A percentile compares a stretch with the other conserved stretches of the same genome.
Conservation (phyloP, 2,113 vertebrate species). For the Silurus glanis region DNA sequence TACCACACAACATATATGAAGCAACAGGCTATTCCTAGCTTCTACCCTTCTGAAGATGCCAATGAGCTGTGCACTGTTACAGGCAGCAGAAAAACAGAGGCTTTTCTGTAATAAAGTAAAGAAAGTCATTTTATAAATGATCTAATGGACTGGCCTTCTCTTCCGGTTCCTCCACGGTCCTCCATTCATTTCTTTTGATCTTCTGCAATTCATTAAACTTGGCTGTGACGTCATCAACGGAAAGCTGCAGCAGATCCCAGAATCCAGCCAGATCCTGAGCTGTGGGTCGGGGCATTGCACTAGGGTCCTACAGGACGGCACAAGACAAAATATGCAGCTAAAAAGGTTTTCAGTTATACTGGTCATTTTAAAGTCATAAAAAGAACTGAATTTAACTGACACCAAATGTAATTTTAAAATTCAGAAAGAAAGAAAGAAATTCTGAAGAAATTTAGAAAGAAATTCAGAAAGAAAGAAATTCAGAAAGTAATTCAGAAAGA, state of each 20-base stretch:
- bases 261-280: conserved; percentile 98
- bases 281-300: conserved; percentile 96
- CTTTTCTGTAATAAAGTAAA: neutral
- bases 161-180: conserved; percentile 84
- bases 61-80: neutral
- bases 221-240: conserved; percentile 96
- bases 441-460: too few species aligned
- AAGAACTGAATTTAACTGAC: neutral
- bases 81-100: neutral
- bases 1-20: neutral
- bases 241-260: conserved; percentile 98
- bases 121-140: neutral
- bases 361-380: neutral
- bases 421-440: too few species aligned
- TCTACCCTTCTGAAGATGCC: neutral
- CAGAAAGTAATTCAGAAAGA: too few species aligned
- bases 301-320: conserved; percentile 82
- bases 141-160: conserved; percentile 78
- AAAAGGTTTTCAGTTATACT: neutral
- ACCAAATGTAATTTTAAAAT: neutral
- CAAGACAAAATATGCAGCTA: neutral
- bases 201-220: conserved; percentile 97
- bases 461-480: too few species aligned
- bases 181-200: conserved; percentile 93
- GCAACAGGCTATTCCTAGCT: neutral